Conservation (phyloP, 1,140 invertebrate species). For the Drosophila trapezifrons region DNA sequence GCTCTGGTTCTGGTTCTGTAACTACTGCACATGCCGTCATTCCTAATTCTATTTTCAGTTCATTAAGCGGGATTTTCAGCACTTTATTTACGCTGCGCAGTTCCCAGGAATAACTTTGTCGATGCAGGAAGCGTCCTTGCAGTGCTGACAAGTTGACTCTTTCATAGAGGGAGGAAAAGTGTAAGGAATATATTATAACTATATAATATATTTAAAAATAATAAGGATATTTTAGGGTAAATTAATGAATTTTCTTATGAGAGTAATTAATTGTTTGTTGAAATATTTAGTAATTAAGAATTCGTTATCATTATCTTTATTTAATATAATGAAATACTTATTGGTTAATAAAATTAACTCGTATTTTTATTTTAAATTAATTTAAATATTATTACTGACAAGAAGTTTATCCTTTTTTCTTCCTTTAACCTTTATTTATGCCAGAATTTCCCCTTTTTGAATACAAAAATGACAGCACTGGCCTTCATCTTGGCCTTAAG, state of each 20-base stretch:
- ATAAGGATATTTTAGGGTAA: too few species aligned
- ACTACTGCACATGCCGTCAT: conserved; percentile 43
- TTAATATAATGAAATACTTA: too few species aligned
- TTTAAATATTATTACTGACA: too few species aligned
- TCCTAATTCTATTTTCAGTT: conserved; percentile 76
- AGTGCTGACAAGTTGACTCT: background rate
- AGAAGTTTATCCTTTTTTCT: too few species aligned
- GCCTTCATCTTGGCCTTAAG: conserved; percentile 23
- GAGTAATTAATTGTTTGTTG: too few species aligned
- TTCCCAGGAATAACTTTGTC: conserved; percentile 55
- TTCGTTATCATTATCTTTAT: too few species aligned
- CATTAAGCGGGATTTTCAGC: conserved; percentile 74
- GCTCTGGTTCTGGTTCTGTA: conserved; percentile 10
- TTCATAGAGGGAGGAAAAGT: too few species aligned
- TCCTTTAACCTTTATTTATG: background rate
- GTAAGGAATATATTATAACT: background rate
- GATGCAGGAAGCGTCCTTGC: conserved; percentile 14
- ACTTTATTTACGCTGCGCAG: conserved; percentile 57
- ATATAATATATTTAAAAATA: too few species aligned
- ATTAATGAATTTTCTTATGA: too few species aligned
- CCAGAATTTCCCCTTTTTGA: background rate
- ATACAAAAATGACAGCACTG: background rate
- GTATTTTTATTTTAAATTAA: too few species aligned
- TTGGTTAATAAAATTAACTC: too few species aligned
- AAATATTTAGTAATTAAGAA: too few species aligned